These are phyloP conservation scores for Melinaea marsaeus DNA, from an alignment of 2,888 invertebrate genomes.

Conservation along the genomic window DNA sequence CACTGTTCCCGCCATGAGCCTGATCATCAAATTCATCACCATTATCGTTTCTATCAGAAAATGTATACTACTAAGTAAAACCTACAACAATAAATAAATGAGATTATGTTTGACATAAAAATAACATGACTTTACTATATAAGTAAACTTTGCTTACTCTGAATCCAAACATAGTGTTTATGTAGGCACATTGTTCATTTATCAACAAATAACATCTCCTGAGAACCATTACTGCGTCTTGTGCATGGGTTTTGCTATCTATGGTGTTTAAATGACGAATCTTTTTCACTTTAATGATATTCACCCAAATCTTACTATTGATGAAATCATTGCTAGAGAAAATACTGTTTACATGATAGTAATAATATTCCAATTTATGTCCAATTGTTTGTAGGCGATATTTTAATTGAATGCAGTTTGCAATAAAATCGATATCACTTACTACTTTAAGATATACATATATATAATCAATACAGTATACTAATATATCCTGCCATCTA, in stretches of 20 bases:
- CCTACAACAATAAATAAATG: too few relatives aligned
- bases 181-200: conserved; percentile 27
- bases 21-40: too few relatives aligned
- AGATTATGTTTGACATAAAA: too few relatives aligned
- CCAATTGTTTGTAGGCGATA: conserved; percentile 28
- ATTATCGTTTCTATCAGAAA: too few relatives aligned
- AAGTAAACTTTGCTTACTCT: conserved; percentile 20
- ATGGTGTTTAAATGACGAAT: too few relatives aligned
- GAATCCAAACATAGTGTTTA: conserved; percentile 30
- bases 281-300: too few relatives aligned
- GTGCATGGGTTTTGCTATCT: too few relatives aligned
- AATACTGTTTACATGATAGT: conserved; percentile 8
- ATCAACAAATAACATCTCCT: conserved; percentile 29
- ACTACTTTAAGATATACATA: conserved; percentile 22
- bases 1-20: too few relatives aligned
- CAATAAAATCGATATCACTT: conserved; percentile 24
- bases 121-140: too few relatives aligned
- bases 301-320: too few relatives aligned
- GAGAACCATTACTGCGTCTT: conserved; percentile 17
- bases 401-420: conserved; percentile 27
- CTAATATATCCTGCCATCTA: neutral
- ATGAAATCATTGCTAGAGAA: too few relatives aligned
- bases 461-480: conserved; percentile 21
- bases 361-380: conserved; percentile 26
- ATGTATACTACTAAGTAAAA: too few relatives aligned